Percentiles rank a stretch among this genome's conserved stretches.
Conservation (phyloP, 2,797 vertebrate species). For the Sebastes hubbsi region DNA sequence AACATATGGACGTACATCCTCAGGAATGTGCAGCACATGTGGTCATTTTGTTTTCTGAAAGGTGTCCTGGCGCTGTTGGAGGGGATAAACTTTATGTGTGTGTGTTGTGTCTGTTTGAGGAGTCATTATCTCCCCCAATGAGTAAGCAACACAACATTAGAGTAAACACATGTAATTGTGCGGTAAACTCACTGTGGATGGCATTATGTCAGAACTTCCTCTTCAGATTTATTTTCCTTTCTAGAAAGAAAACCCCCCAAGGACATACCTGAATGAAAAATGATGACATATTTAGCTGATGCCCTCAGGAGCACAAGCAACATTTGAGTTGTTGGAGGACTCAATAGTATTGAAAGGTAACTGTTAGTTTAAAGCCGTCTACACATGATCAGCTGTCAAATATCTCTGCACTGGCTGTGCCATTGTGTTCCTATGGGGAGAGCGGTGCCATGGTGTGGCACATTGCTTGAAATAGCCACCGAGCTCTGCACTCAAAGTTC, state of each 20-base stretch:
- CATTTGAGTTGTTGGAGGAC: neutral
- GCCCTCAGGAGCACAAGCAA: no score
- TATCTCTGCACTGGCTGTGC: no score
- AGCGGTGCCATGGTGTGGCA: no score
- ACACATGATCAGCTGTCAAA: no score
- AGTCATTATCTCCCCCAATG: slow-evolving; percentile 11
- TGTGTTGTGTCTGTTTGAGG: slow-evolving; percentile 26
- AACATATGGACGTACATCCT: slow-evolving; percentile 40
- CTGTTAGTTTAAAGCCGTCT: neutral
- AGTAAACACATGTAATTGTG: slow-evolving; percentile 14
- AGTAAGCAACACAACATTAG: slow-evolving; percentile 4
- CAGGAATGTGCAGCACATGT: slow-evolving; percentile 55
- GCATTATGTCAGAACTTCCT: neutral
- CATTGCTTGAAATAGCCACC: no score
- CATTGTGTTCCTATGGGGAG: no score
- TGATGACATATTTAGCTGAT: neutral
- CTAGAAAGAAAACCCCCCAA: neutral
- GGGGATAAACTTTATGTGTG: slow-evolving; percentile 18
- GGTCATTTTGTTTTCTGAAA: slow-evolving; percentile 62
- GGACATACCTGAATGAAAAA: neutral
- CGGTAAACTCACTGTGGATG: neutral
- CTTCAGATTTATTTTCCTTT: neutral
- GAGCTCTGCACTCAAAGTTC: no score
- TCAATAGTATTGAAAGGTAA: neutral
- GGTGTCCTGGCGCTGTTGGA: slow-evolving; percentile 47